Evolutionary conservation across 2,888 invertebrate genomes (phyloP).

Genomic region (Alentia gelatinosa): DNA sequence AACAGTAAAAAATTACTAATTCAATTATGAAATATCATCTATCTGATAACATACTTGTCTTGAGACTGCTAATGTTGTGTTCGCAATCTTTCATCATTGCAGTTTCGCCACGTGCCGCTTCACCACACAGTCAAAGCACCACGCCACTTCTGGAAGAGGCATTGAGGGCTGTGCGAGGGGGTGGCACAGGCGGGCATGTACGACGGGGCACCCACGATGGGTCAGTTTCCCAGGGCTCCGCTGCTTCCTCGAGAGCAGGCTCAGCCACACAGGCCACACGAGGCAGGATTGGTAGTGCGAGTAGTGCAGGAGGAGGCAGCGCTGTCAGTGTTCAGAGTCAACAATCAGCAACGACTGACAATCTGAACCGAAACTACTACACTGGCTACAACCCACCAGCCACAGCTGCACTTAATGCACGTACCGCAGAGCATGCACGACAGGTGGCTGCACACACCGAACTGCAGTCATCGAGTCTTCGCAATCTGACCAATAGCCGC

Average conservation of each 20-base stretch:
- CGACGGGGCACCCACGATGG: not conserved
- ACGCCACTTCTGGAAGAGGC: constrained; percentile 70
- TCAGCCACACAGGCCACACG: not conserved
- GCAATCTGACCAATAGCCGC: constrained; percentile 73
- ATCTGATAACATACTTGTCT: no score
- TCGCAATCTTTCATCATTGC: not conserved
- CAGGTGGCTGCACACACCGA: constrained; percentile 62
- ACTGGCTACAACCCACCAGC: not conserved
- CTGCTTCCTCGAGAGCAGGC: not conserved
- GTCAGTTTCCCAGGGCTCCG: not conserved
- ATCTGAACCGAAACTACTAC: not conserved
- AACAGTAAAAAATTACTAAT: no score
- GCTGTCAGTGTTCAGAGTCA: not conserved
- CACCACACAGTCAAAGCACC: not conserved
- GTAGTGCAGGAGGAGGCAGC: not conserved
- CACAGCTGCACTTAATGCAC: constrained; percentile 38
- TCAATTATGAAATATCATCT: no score
- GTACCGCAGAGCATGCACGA: constrained; percentile 39
- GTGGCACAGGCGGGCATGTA: not conserved
- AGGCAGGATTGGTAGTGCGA: not conserved
- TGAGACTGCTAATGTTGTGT: no score
- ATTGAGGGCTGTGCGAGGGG: constrained; percentile 70
- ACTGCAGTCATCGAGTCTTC: constrained; percentile 72
- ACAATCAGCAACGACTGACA: not conserved
- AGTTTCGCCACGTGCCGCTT: not conserved